A percentile compares a stretch with the other conserved stretches of the same genome.
phyloP scores from a whole-genome alignment of 1,140 invertebrate species.

The Paraescarpia echinospica region DNA sequence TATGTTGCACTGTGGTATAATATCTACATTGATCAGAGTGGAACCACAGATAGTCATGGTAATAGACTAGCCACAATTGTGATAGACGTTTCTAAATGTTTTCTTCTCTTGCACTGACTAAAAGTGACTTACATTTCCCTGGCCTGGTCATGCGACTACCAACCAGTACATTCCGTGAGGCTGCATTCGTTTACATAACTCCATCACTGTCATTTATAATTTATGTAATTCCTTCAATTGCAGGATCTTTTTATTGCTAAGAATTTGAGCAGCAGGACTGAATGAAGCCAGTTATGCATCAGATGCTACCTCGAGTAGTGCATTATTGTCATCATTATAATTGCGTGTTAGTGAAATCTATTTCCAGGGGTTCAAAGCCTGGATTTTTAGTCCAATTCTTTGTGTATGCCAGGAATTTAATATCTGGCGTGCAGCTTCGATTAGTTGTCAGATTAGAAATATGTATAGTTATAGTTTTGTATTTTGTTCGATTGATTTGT shows the following conservation, averaged over 20 bases:
- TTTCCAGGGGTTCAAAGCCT: neutral
- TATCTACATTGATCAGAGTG: too few species aligned
- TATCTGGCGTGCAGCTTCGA: neutral
- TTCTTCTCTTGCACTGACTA: neutral
- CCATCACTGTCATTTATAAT: neutral
- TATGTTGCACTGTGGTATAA: too few species aligned
- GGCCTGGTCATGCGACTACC: neutral
- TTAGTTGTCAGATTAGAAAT: neutral
- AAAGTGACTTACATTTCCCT: neutral
- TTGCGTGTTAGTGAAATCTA: neutral
- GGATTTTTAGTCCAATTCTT: neutral
- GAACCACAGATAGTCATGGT: too few species aligned
- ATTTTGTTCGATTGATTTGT: neutral
- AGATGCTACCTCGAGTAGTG: neutral
- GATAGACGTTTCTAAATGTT: neutral
- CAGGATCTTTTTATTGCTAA: neutral
- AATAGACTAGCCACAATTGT: too few species aligned
- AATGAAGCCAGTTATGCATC: neutral
- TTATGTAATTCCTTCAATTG: neutral
- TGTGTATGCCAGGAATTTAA: neutral
- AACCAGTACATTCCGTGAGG: neutral
- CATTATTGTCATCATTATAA: neutral
- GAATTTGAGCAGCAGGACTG: neutral
- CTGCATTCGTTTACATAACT: neutral
- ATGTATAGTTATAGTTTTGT: neutral